A percentile compares a stretch with the other conserved stretches of the same genome.
phyloP scores from a whole-genome alignment of 2,888 invertebrate species.

The Lypha dubia region DNA sequence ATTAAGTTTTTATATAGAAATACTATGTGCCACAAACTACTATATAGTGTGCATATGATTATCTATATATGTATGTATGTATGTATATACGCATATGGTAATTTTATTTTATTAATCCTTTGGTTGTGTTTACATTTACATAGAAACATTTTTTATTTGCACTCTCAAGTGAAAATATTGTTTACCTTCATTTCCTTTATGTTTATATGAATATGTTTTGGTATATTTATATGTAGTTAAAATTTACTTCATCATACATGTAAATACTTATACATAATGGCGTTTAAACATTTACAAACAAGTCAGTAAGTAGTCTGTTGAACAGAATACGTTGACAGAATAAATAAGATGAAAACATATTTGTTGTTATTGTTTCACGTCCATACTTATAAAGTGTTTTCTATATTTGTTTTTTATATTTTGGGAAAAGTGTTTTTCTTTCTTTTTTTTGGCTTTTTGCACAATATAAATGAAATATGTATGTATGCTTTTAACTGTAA shows the following conservation, averaged over 20 bases:
- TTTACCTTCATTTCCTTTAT: not conserved
- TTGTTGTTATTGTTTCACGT: conserved; percentile 36
- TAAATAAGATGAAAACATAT: conserved; percentile 56
- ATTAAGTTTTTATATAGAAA: conserved; percentile 18
- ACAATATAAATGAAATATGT: not conserved
- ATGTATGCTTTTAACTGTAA: conserved; percentile 14
- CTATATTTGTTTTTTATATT: not conserved
- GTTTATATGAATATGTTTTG: too few species aligned
- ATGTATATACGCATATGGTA: not conserved
- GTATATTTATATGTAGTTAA: conserved; percentile 15
- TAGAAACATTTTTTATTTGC: conserved; percentile 29
- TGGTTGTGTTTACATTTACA: conserved; percentile 56
- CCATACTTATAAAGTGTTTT: not conserved
- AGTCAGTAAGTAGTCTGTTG: conserved; percentile 29
- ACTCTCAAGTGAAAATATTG: conserved; percentile 43
- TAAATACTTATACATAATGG: not conserved
- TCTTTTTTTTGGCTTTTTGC: too few species aligned
- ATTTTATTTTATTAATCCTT: conserved; percentile 50
- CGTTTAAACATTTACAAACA: conserved; percentile 37
- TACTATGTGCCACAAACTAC: too few species aligned
- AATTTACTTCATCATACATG: not conserved
- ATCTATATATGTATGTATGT: not conserved
- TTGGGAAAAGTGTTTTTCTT: conserved; percentile 1
- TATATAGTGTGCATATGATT: not conserved
- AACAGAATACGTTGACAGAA: conserved; percentile 32